These are phyloP conservation scores for Synodontis membranacea DNA, from an alignment of 2,113 vertebrate species.

Conservation along the genomic window DNA sequence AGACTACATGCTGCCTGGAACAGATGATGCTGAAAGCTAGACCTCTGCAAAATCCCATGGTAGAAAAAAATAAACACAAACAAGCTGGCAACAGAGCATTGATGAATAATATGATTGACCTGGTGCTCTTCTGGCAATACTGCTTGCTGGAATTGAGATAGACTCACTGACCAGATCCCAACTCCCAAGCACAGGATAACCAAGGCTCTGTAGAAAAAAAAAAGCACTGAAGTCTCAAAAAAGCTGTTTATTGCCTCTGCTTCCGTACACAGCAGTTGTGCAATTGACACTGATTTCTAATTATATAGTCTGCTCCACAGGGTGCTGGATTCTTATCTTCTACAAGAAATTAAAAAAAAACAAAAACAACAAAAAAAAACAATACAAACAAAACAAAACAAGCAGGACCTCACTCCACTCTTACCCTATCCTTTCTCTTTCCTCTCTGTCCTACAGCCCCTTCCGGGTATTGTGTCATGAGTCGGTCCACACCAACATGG, in stretches of 20 bases:
- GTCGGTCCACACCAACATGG: conserved; percentile 43
- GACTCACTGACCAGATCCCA: conserved; percentile 8
- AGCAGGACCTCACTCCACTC: not conserved
- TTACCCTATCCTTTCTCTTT: conserved; percentile 43
- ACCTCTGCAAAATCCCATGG: conserved; percentile 20
- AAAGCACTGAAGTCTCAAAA: not conserved
- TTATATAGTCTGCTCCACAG: not conserved
- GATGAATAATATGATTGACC: conserved; percentile 52
- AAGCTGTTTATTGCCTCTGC: conserved; percentile 14
- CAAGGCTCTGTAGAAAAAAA: not conserved
- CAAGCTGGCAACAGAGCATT: conserved; percentile 39
- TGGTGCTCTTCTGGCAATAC: conserved; percentile 46
- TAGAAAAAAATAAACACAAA: conserved; percentile 44
- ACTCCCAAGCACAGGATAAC: not conserved
- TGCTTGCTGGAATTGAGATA: conserved; percentile 35
- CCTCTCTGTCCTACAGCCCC: conserved; percentile 60
- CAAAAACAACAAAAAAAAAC: conserved; percentile 7
- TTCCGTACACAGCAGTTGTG: not conserved
- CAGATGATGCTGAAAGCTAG: conserved; percentile 38
- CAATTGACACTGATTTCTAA: not conserved
- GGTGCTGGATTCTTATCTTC: not conserved
- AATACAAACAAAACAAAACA: not conserved
- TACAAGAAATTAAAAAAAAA: not conserved
- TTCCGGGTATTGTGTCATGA: conserved; percentile 72
- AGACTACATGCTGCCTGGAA: conserved; percentile 29